phyloP scores from a whole-genome alignment of 2,888 invertebrate genomes.

The Copidosoma aretas region DNA sequence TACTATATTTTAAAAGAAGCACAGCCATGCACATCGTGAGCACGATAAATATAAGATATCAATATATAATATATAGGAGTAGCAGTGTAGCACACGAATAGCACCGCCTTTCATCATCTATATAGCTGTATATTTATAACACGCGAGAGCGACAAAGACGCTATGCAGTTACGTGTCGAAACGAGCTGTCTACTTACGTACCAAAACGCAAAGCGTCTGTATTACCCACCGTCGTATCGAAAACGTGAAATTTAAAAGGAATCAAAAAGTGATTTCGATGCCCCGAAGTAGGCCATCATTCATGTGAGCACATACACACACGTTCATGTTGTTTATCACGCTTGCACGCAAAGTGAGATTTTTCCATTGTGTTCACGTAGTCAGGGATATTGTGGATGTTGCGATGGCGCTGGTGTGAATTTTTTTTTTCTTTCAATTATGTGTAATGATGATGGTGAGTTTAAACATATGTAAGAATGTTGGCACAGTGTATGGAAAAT shows the following conservation, averaged over 20 bases:
- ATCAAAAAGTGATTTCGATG: slow-evolving; percentile 33
- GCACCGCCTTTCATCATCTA: slow-evolving; percentile 31
- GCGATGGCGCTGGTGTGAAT: no score
- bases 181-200: slow-evolving; percentile 39
- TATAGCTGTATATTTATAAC: slow-evolving; percentile 23
- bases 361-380: no score
- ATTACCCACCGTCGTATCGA: not conserved
- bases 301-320: no score
- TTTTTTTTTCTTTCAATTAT: no score
- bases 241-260: not conserved
- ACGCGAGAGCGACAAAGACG: not conserved
- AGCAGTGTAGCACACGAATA: slow-evolving; percentile 1
- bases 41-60: slow-evolving; percentile 7
- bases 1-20: not conserved
- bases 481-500: not conserved
- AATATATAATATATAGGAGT: no score
- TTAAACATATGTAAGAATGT: no score
- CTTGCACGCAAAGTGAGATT: no score
- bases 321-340: no score
- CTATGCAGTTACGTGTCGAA: not conserved
- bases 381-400: no score
- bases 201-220: slow-evolving; percentile 30
- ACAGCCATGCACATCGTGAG: not conserved
- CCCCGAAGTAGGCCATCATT: slow-evolving; percentile 12
- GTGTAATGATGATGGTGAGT: no score